Evolutionary conservation across 2,888 invertebrate species (phyloP), one percentile per base, ranked within the genome.

Genomic region (Megastigmus dorsalis): DNA sequence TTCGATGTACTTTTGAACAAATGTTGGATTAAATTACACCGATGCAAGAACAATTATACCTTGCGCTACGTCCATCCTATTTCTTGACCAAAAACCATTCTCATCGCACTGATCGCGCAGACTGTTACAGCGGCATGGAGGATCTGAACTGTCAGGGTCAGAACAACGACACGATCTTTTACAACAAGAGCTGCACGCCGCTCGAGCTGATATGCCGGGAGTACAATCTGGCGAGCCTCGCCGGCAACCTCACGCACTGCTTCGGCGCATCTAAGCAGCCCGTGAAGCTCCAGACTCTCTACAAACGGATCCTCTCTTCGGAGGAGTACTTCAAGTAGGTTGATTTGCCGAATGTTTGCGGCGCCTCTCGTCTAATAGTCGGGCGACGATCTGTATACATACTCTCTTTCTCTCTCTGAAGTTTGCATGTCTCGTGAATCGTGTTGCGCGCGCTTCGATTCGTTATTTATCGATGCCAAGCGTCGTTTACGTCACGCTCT

Each of bases 281-380:
- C 20, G 80, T 89, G 0, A 89, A 90, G 0, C 89, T 93, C 84
- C 90, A 90, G 62, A 84, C 86, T 0, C 89, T 92, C 48, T 88
- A 91, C 3, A 90, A 88, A 0, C 89, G 93, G 54, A 86, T 88
- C 6, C 84, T 93, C 26, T 92, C 93, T 1, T 90, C 92, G 0
- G 92, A 93, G 81, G 92, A 93, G 81, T 93, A 92, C 85, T 93
- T 92, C 83, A 92, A 91, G 93, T 93, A 83, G 90, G 91, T 84
- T 10, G 9, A 30, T n/a, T n/a, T n/a, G n/a, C n/a, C n/a, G n/a
- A n/a, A n/a, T n/a, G n/a, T n/a, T n/a, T n/a, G n/a, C n/a, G n/a
- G n/a, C n/a, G n/a, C n/a, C n/a, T n/a, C n/a, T n/a, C n/a, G n/a
- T n/a, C n/a, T n/a, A n/a, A n/a, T n/a, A n/a, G n/a, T n/a, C n/a